Evolutionary conservation across 37 sponge, comb jelly and placozoan genomes (phyloP), one percentile per base, ranked within the genome.

Genomic region (Eunapius fragilis): DNA sequence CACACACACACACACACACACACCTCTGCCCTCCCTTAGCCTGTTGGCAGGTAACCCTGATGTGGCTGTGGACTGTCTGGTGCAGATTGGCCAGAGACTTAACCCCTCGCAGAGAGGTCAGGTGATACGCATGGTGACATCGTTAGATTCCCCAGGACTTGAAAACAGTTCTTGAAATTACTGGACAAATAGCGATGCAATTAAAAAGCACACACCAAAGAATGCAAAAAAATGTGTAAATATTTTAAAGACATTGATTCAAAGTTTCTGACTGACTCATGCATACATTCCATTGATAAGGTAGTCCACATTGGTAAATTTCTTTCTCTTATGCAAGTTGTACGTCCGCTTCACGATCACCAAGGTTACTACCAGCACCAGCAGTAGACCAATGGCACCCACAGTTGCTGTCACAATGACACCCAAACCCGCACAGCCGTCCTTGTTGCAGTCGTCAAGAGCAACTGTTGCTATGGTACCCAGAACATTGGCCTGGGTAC

Each of bases 221-320:
- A 45, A 45, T 11, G 47, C 4, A 58, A 58, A 58, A 58, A 58
- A 58, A 58, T 10, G 22, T 17, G 14, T 19, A 58, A 13, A 13
- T 17, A 13, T 17, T 58, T 58, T 10, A 58, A 58, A 19, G 22
- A 3, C 6, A 9, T 41, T 41, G 41, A 41, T 41, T 41, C 41
- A 3, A 41, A 41, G 41, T 6, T 41, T 3, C 6, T 41, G 6
- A 41, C 6, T 41, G 6, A 41, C 6, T 41, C 41, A 94, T 23
- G 94, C 88, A 80, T 94, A 94, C 94, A 94, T 94, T 31, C 94
- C 94, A 79, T 94, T 90, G 58, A 94, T 94, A 31, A 94, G 91
- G 38, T 94, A 94, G 86, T 94, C 94, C 70, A 94, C 89, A 14
- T 90, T 90, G 24, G 76, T 71, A 50, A 84, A 94, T 50, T 82